Conservation (phyloP, 2,113 vertebrate species). For the Pheucticus melanocephalus region DNA sequence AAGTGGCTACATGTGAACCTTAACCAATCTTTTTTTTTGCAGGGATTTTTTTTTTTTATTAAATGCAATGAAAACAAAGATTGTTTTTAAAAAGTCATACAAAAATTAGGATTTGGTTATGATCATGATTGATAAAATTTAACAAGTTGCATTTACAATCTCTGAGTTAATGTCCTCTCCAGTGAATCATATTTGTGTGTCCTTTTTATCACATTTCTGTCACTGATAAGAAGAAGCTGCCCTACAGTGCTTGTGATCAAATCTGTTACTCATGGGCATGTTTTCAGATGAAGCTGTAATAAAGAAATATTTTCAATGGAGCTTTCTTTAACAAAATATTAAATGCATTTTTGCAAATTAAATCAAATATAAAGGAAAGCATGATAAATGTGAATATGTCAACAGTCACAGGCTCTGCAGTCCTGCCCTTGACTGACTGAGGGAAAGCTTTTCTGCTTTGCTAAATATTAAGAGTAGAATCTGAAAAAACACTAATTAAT, state of each 20-base stretch:
- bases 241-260: background rate
- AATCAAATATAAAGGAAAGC: background rate
- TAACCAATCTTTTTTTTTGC: background rate
- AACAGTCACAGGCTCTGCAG: background rate
- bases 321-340: background rate
- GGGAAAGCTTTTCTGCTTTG: background rate
- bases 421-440: background rate
- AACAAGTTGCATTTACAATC: background rate
- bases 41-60: background rate
- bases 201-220: background rate
- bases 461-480: conserved; percentile 32
- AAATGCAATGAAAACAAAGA: background rate
- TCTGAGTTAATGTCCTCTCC: background rate
- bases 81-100: background rate
- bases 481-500: conserved; percentile 34
- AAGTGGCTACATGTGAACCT: background rate
- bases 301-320: background rate
- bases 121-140: background rate
- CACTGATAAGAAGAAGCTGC: background rate
- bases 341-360: background rate
- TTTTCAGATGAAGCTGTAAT: background rate
- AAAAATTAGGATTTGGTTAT: background rate
- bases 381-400: background rate
- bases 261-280: background rate
- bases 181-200: background rate